These are phyloP conservation scores for Cataglyphis hispanica DNA, from an alignment of 1,140 invertebrate species.

Conservation along the genomic window DNA sequence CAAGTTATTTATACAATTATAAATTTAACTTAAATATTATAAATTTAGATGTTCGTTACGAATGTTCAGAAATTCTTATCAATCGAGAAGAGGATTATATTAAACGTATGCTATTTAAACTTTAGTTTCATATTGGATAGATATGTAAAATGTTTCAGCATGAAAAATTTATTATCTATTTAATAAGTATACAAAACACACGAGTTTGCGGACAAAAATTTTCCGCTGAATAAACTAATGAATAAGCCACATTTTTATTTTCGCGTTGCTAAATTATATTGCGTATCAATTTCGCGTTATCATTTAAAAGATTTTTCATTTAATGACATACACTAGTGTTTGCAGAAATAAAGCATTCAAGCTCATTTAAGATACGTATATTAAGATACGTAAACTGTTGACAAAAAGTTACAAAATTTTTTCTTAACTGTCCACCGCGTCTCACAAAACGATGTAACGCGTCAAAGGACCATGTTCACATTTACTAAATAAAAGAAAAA, in stretches of 20 bases:
- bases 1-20: slow-evolving; percentile 37
- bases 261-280: slow-evolving; percentile 7
- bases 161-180: background rate
- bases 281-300: slow-evolving; percentile 45
- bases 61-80: slow-evolving; percentile 11
- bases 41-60: background rate
- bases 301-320: slow-evolving; percentile 54
- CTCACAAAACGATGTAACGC: slow-evolving; percentile 32
- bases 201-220: slow-evolving; percentile 5
- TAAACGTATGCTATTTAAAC: slow-evolving; percentile 4
- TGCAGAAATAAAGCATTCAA: slow-evolving; percentile 40
- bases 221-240: slow-evolving; percentile 13
- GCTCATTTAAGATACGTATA: too few relatives aligned
- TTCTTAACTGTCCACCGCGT: slow-evolving; percentile 38
- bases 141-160: background rate
- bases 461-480: slow-evolving; percentile 21
- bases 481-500: slow-evolving; percentile 28
- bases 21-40: slow-evolving; percentile 30
- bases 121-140: background rate
- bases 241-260: slow-evolving; percentile 35
- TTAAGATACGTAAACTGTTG: slow-evolving; percentile 22
- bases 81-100: background rate
- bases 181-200: background rate
- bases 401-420: slow-evolving; percentile 50
- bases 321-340: slow-evolving; percentile 22